phyloP scores from a whole-genome alignment of 2,888 invertebrate genomes.

The Prosapia bicincta region DNA sequence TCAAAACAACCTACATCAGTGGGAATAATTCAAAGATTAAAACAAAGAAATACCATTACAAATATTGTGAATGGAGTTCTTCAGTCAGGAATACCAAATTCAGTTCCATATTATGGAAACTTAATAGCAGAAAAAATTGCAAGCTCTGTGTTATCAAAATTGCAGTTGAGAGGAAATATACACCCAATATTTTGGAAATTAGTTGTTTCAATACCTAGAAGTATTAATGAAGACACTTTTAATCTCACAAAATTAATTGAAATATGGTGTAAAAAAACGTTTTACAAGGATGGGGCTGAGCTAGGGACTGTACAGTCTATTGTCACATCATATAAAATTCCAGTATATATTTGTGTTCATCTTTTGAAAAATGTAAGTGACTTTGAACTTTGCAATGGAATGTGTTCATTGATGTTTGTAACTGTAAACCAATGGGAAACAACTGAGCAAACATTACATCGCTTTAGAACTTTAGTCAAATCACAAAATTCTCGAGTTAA shows the following conservation, averaged over 20 bases:
- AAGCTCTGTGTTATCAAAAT: conserved; percentile 4
- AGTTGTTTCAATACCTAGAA: conserved; percentile 32
- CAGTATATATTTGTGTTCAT: conserved; percentile 20
- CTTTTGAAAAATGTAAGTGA: conserved; percentile 3
- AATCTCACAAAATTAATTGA: conserved; percentile 16
- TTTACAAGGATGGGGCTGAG: conserved; percentile 11
- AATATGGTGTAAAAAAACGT: conserved; percentile 16
- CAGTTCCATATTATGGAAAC: conserved; percentile 28
- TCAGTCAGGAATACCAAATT: conserved; percentile 6
- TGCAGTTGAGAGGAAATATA: conserved; percentile 19
- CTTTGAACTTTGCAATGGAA: neutral
- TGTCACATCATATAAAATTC: conserved; percentile 17
- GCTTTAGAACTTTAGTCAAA: conserved; percentile 10
- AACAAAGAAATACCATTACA: conserved; percentile 26
- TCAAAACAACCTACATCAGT: neutral
- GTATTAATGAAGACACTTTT: conserved; percentile 8
- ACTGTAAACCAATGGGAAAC: conserved; percentile 16
- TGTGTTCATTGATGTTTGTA: conserved; percentile 17
- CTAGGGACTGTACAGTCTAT: conserved; percentile 18
- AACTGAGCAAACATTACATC: conserved; percentile 3
- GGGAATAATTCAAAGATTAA: conserved; percentile 27
- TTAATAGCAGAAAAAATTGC: conserved; percentile 30
- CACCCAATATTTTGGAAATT: conserved; percentile 36
- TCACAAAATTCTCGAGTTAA: neutral
- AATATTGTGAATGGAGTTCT: conserved; percentile 29